phyloP scores from a whole-genome alignment of 2,797 vertebrate species.

The Smutsia temminckii region DNA sequence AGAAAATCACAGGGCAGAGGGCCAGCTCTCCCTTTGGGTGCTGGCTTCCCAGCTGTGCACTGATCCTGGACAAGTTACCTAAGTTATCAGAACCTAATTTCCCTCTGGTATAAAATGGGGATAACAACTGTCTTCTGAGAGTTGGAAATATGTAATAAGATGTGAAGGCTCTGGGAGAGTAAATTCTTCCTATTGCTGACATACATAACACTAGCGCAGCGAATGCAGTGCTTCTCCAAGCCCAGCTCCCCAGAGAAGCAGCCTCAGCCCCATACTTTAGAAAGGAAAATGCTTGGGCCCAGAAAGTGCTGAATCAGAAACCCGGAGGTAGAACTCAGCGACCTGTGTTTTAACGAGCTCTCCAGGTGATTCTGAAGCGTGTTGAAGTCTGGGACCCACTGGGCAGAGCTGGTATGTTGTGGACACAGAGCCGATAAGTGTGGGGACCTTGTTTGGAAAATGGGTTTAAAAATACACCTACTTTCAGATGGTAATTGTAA shows the following conservation, averaged over 20 bases:
- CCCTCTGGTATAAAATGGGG: not conserved
- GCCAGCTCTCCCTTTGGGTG: not conserved
- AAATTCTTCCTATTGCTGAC: not conserved
- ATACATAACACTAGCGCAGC: not conserved
- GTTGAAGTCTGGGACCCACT: not conserved
- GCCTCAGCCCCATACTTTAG: not conserved
- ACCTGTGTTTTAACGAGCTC: not conserved
- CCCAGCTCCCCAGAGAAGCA: not conserved
- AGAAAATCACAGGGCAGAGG: not conserved
- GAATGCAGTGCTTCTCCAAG: not conserved
- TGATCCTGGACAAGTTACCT: not conserved
- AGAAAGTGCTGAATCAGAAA: not conserved
- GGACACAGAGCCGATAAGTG: not conserved
- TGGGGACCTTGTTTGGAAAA: not conserved
- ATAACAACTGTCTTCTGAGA: not conserved
- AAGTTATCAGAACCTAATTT: not conserved
- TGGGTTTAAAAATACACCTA: not conserved
- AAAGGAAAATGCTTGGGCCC: not conserved
- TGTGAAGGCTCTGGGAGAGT: not conserved
- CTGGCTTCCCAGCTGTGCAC: not conserved
- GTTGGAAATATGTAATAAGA: not conserved
- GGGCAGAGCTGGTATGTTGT: not conserved
- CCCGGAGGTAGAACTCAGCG: not conserved
- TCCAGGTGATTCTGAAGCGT: not conserved
- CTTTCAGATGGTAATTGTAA: not conserved